Percentiles rank a stretch among this genome's conserved stretches.
Conservation (phyloP, 2,888 invertebrate species). For the Homarus gammarus region DNA sequence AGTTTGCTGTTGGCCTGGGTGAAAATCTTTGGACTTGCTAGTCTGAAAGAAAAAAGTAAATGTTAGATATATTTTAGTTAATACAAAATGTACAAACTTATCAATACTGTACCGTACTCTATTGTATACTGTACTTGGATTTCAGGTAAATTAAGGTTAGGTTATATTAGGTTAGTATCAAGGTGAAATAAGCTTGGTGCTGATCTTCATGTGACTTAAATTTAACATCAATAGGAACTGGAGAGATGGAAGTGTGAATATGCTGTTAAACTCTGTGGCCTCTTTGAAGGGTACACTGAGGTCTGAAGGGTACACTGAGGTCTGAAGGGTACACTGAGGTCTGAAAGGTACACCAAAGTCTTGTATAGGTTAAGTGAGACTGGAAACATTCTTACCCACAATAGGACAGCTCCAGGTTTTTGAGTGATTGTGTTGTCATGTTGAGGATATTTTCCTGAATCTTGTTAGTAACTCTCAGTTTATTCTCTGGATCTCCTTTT, state of each 20-base stretch:
- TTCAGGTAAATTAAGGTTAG: too few species aligned
- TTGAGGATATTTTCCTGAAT: background rate
- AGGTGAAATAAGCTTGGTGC: background rate
- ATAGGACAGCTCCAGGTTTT: slow-evolving; percentile 13
- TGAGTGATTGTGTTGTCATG: slow-evolving; percentile 18
- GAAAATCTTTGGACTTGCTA: slow-evolving; percentile 7
- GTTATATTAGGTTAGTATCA: background rate
- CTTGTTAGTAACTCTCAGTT: background rate
- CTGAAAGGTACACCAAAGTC: background rate
- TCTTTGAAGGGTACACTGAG: too few species aligned
- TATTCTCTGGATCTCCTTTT: background rate
- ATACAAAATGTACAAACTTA: background rate
- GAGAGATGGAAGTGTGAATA: too few species aligned
- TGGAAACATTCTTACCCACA: slow-evolving; percentile 25
- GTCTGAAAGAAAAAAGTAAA: slow-evolving; percentile 27
- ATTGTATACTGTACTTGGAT: background rate
- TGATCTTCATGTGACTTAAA: background rate
- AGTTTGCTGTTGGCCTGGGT: slow-evolving; percentile 32
- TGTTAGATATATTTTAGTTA: background rate
- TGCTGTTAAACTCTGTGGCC: too few species aligned
- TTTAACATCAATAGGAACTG: background rate
- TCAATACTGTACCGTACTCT: background rate
- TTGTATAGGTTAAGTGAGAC: background rate
- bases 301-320: background rate
- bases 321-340: background rate